Evolutionary conservation across 1,140 invertebrate species (phyloP).

Genomic region (Drosophila ercepeae): DNA sequence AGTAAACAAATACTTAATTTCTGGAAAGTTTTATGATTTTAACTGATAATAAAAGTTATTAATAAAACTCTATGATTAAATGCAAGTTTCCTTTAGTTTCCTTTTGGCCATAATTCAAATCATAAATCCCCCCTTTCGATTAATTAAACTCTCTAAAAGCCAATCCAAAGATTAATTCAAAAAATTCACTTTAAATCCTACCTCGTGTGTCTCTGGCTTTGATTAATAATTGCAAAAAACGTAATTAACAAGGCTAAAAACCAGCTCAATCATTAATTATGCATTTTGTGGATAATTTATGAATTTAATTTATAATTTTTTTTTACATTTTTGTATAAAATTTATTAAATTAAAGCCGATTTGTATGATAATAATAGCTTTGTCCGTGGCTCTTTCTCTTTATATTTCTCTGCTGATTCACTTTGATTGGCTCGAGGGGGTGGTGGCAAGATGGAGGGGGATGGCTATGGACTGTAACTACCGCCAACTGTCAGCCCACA

Average conservation of each 20-base stretch:
- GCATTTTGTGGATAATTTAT: conserved; percentile 38
- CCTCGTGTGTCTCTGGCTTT: background rate
- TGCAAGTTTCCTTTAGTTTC: background rate
- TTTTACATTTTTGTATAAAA: conserved; percentile 51
- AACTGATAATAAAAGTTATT: background rate
- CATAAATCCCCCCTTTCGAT: conserved; percentile 17
- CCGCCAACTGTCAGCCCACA: conserved; percentile 20
- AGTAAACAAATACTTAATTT: background rate
- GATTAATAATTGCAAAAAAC: conserved; percentile 26
- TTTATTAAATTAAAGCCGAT: conserved; percentile 54
- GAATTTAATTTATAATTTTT: conserved; percentile 37
- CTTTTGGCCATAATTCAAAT: background rate
- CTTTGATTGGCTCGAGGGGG: background rate
- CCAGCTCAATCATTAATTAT: conserved; percentile 46
- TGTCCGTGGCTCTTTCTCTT: background rate
- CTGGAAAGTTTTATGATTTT: background rate
- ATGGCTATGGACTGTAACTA: background rate
- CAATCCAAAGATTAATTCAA: too few species aligned
- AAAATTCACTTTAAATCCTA: conserved; percentile 3
- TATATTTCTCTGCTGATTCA: conserved; percentile 1
- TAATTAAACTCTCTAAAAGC: conserved; percentile 42
- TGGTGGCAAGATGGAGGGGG: background rate
- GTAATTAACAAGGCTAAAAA: conserved; percentile 7
- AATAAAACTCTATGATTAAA: background rate
- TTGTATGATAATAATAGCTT: conserved; percentile 36